These are phyloP conservation scores for Synergus umbraculus DNA, from an alignment of 2,888 invertebrate species.

Conservation along the genomic window DNA sequence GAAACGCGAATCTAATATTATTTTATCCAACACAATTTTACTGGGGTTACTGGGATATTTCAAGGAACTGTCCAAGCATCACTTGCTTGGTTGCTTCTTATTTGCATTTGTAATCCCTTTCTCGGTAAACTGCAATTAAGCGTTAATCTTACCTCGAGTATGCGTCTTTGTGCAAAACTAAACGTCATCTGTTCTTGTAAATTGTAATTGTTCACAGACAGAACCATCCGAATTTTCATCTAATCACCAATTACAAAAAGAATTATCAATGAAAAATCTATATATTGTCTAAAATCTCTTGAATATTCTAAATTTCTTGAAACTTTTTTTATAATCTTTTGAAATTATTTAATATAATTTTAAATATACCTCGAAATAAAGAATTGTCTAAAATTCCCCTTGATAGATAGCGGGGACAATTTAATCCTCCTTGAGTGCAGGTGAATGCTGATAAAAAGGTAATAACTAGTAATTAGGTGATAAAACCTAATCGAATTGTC, in stretches of 20 bases:
- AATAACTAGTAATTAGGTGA: conserved; percentile 3
- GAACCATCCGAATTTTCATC: conserved; percentile 13
- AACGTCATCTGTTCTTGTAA: conserved; percentile 6
- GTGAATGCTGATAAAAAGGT: neutral
- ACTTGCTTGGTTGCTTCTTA: conserved; percentile 44
- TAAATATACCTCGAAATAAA: neutral
- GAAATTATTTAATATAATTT: no score
- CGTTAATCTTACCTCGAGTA: conserved; percentile 50
- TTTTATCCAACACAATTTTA: neutral
- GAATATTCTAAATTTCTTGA: no score
- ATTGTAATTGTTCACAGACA: conserved; percentile 24
- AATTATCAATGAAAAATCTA: no score
- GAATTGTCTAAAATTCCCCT: neutral
- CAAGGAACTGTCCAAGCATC: neutral
- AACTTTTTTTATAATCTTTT: no score
- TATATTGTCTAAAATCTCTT: no score
- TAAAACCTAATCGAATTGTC: conserved; percentile 17
- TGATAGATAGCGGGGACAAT: neutral
- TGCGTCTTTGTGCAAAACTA: conserved; percentile 46
- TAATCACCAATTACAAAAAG: conserved; percentile 6
- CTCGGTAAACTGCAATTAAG: conserved; percentile 62
- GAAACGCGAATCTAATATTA: neutral
- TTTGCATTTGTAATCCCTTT: conserved; percentile 63
- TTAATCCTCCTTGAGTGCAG: neutral
- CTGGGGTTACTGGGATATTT: neutral